These are phyloP conservation scores for Meandrusa payeni DNA, from an alignment of 2,888 invertebrate species.

Conservation along the genomic window DNA sequence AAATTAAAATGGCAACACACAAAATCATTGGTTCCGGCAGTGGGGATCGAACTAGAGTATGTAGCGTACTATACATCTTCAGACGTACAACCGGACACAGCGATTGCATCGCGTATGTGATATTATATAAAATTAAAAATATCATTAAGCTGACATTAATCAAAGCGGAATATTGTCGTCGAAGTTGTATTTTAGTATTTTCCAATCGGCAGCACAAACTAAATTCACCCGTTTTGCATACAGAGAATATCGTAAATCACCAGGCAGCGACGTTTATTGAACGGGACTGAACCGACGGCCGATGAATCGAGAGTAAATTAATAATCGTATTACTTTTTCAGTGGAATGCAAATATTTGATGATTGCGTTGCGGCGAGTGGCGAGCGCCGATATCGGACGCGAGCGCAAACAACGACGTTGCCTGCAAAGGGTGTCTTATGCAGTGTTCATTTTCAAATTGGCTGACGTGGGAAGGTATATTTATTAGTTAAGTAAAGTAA, in stretches of 20 bases:
- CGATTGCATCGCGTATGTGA: too few relatives aligned
- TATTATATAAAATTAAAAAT: neutral
- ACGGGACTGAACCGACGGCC: constrained; percentile 51
- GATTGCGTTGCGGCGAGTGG: constrained; percentile 68
- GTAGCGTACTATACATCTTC: too few relatives aligned
- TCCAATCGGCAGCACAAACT: constrained; percentile 47
- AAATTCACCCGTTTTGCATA: constrained; percentile 55
- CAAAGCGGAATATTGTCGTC: neutral
- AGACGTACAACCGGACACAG: too few relatives aligned
- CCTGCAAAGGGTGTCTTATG: constrained; percentile 12
- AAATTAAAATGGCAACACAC: too few relatives aligned
- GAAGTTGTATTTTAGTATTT: constrained; percentile 30
- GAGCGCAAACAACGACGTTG: constrained; percentile 17
- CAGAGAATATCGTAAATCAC: constrained; percentile 55
- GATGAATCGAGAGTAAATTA: constrained; percentile 75
- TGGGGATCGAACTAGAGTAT: too few relatives aligned
- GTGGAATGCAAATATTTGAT: constrained; percentile 76
- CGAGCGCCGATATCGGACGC: constrained; percentile 44
- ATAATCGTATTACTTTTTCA: constrained; percentile 79
- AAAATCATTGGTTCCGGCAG: too few relatives aligned
- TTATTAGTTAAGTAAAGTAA: too few relatives aligned
- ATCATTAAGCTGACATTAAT: constrained; percentile 2
- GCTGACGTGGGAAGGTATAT: neutral
- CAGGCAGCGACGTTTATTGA: constrained; percentile 45
- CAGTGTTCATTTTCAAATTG: constrained; percentile 8